Base-by-base conservation (phyloP, 2,888 invertebrate species). In the Hypomecis atomaria region DNA sequence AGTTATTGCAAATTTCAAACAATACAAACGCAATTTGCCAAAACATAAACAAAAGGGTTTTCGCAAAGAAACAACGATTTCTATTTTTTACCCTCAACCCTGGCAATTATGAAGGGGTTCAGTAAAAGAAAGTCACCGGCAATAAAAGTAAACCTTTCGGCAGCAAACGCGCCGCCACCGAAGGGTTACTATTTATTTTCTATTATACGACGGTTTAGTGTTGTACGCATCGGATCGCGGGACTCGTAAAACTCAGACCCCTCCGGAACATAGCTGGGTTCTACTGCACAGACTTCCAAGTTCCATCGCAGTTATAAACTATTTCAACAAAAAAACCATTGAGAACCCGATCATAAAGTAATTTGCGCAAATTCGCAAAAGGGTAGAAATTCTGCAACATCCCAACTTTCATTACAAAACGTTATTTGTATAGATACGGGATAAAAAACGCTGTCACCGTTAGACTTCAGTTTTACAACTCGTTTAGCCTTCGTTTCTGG, bases 311-410 rank as follows among this genome's bases (percentile, higher is more conserved):
- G 83, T 88, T 87, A 85, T 88, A 88, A 89, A 88, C 81, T 79
- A 79, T 75, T 71, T 73, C 70, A 69, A 69, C 75, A 86, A 88
- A 89, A 89, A 88, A 86, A 76, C 76, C 71, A 79, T 80, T 82
- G 85, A 86, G 78, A 73, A 78, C 76, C 71, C 76, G 79, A 88
- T 87, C 90, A 90, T 92, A 92, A 91, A 92, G 87, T 88, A 90
- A 92, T 92, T 92, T 92, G 89, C 90, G 82, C 88, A 91, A 90
- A 89, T 89, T 91, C 84, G 92, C 92, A 90, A 91, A 90, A 87
- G 90, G 92, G 89, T 91, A 72, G 88, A 79, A 86, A 83, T 83
- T 84, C 74, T 75, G 81, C 81, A 78, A 82, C 77, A 79, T 75
- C 78, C 73, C 75, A 83, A 85, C 78, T 85, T 89, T 89, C 85